phyloP scores from a whole-genome alignment of 2,113 vertebrate species.

The human region GRCh38 chr2:204344501-204345000 shows the following conservation, averaged over 20 bases:
- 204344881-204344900: not conserved
- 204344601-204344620: not conserved
- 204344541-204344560: not conserved
- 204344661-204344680: not conserved
- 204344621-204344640: not conserved
- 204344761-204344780: not conserved
- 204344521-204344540: not conserved
- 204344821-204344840: not conserved
- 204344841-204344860: too few species aligned
- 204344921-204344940: too few species aligned
- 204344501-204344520: too few species aligned
- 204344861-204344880: not conserved
- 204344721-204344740: not conserved
- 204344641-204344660: not conserved
- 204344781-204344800: not conserved
- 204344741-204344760: not conserved
- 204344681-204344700: not conserved
- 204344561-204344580: not conserved
- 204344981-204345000: not conserved
- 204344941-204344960: not conserved
- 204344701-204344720: not conserved
- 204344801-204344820: not conserved
- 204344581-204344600: not conserved
- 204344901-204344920: not conserved
- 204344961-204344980: not conserved